Percentiles rank a stretch among this genome's conserved stretches.
phyloP scores from a whole-genome alignment of 64 coral and sea anemone genomes.

The Porites lutea region DNA sequence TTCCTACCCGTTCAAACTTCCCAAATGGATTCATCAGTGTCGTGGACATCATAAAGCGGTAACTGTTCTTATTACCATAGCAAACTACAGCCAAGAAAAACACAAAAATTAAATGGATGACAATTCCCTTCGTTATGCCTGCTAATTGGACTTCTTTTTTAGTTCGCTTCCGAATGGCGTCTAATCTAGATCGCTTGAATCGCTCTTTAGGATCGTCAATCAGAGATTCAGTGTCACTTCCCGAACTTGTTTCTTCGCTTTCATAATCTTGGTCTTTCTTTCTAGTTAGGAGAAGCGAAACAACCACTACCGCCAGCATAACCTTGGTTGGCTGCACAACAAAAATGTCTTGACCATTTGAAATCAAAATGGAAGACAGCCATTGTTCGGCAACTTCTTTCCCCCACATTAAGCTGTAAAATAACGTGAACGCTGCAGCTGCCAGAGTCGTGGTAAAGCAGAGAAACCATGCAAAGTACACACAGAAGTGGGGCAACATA shows the following conservation, averaged over 20 bases:
- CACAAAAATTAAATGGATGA: constrained; percentile 50
- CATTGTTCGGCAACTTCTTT: constrained; percentile 55
- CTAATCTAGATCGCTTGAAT: constrained; percentile 25
- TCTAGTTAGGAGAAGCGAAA: constrained; percentile 51
- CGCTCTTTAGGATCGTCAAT: constrained; percentile 13
- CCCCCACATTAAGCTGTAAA: constrained; percentile 76
- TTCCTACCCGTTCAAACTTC: constrained; percentile 53
- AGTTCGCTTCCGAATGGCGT: constrained; percentile 28
- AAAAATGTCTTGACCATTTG: constrained; percentile 61
- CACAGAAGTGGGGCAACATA: constrained; percentile 49
- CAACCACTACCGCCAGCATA: constrained; percentile 15
- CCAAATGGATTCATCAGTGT: constrained; percentile 21
- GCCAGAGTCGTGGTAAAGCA: constrained; percentile 42
- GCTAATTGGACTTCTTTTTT: constrained; percentile 48
- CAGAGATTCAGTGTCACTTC: not conserved
- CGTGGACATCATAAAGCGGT: constrained; percentile 29
- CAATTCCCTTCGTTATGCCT: constrained; percentile 30
- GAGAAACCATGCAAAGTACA: constrained; percentile 61
- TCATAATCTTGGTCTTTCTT: constrained; percentile 41
- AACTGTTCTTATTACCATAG: constrained; percentile 56
- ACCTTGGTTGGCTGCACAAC: constrained; percentile 71
- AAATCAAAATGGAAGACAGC: constrained; percentile 64
- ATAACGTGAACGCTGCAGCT: constrained; percentile 61
- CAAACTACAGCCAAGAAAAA: constrained; percentile 57
- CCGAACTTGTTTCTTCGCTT: not conserved